These are phyloP conservation scores for Vollenhovia emeryi DNA, from an alignment of 1,140 invertebrate genomes.

Conservation along the genomic window DNA sequence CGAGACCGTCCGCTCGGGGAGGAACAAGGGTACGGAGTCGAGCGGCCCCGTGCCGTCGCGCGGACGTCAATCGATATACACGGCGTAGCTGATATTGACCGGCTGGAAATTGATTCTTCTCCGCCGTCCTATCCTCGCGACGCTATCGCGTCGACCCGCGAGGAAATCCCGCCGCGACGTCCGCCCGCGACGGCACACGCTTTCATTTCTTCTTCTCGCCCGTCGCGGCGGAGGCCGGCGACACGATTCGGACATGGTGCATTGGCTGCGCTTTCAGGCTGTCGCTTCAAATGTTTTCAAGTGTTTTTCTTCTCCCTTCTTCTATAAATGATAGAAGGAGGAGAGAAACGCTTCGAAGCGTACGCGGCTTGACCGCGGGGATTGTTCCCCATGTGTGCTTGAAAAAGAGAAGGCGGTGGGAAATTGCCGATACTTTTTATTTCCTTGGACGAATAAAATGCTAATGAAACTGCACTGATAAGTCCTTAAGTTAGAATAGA, in stretches of 20 bases:
- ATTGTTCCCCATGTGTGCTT: no score
- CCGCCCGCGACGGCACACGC: not conserved
- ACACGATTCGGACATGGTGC: no score
- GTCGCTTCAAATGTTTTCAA: no score
- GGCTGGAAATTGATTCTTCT: constrained; percentile 20
- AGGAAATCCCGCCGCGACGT: not conserved
- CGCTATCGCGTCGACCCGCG: not conserved
- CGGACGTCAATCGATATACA: constrained; percentile 28
- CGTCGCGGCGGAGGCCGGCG: not conserved
- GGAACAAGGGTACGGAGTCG: not conserved
- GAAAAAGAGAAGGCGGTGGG: not conserved
- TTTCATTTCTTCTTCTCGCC: not conserved
- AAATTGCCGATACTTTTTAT: not conserved
- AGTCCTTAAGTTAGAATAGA: not conserved
- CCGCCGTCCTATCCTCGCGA: not conserved
- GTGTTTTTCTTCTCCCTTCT: no score
- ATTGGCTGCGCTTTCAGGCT: no score
- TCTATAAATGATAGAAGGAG: no score
- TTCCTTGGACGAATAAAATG: not conserved
- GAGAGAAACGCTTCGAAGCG: no score
- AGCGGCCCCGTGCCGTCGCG: not conserved
- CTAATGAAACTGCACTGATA: no score
- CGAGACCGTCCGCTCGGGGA: not conserved
- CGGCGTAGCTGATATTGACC: constrained; percentile 11
- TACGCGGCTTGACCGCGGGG: no score